Evolutionary conservation across 2,888 invertebrate genomes (phyloP), one percentile per base, ranked within the genome.

Genomic region (Blomia tropicalis): DNA sequence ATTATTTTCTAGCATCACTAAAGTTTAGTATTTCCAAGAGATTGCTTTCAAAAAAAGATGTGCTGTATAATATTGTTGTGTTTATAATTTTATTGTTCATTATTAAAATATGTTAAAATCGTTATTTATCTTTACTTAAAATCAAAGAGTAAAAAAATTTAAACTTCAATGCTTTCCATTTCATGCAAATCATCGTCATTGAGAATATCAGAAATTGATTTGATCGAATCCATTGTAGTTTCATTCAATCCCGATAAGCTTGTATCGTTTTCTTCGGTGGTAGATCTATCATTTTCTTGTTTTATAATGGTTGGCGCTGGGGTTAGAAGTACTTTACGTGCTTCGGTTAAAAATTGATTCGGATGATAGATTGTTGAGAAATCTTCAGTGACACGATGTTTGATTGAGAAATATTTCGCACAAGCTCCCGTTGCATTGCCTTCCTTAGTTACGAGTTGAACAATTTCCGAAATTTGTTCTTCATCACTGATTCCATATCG

Each of bases 351-450:
- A 19, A 47, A 47, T 47, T 85, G 85, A 76, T 93, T 93, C 0
- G 95, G 95, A 76, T 95, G 93, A 72, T 82, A 82, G 43, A 90
- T 82, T 2, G 82, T 81, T 43, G 80, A 76, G 43, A 81, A 82
- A 17, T 80, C 71, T 17, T 60, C 56, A 36, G 53, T 51, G 41
- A 63, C 63, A 19, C 70, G 69, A 64, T 75, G 74, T 2, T 68
- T 70, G 4, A 70, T 67, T 75, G 88, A 72, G 68, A 75, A 92
- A 73, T 86, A 89, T 71, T 84, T 83, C 44, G 83, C 83, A 74
- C 95, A 95, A 0, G 93, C 92, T 65, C 91, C 77, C 4, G 47
- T 30, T 36, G 25, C 51, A 22, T 59, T 41, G 5, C 58, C 22
- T 14, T 62, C 58, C 7, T 44, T 31, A 51, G 25, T 29, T 14